Conservation (phyloP, 2,888 invertebrate genomes). For the Stenichneumon culpator region DNA sequence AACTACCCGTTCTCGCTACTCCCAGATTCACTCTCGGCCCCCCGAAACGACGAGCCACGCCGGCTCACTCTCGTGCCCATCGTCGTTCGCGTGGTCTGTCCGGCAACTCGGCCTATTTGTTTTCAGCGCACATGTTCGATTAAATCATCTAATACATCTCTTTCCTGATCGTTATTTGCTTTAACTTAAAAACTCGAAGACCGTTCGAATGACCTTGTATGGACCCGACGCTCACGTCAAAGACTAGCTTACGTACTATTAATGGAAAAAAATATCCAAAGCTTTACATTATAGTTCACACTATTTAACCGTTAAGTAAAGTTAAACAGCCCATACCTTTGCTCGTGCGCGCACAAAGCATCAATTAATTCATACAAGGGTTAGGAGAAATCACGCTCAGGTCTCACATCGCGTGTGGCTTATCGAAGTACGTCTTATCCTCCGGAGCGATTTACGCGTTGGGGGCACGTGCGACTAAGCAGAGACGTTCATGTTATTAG, state of each 20-base stretch:
- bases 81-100: background rate
- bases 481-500: background rate
- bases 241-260: too few relatives aligned
- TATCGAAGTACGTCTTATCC: background rate
- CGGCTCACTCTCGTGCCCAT: background rate
- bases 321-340: background rate
- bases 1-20: conserved; percentile 55
- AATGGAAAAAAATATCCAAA: too few relatives aligned
- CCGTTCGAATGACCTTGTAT: too few relatives aligned
- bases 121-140: background rate
- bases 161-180: background rate
- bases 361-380: background rate
- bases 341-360: background rate
- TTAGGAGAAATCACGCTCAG: background rate
- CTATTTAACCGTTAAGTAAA: too few relatives aligned
- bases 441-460: background rate
- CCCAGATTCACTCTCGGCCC: conserved; percentile 45
- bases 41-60: background rate
- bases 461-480: background rate
- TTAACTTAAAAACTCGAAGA: background rate
- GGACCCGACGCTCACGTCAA: too few relatives aligned
- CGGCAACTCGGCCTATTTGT: background rate
- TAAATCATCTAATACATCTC: background rate
- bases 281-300: too few relatives aligned
- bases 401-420: background rate